phyloP scores from a whole-genome alignment of 2,113 vertebrate species.

The Ascaphus truei region DNA sequence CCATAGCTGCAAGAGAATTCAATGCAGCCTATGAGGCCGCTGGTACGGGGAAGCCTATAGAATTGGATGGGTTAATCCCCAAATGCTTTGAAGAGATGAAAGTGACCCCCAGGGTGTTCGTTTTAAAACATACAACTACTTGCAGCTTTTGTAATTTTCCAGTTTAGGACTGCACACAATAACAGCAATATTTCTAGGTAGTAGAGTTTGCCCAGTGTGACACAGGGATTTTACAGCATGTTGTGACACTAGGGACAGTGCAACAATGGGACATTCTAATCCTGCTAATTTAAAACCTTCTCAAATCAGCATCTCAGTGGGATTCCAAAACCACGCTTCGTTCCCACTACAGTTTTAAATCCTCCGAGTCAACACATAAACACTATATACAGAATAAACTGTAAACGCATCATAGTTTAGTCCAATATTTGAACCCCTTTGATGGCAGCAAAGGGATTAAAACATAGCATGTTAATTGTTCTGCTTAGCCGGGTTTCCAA shows the following conservation, averaged over 20 bases:
- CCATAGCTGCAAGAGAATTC: too few species aligned
- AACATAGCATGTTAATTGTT: too few species aligned
- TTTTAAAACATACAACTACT: conserved; percentile 11
- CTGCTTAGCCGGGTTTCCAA: too few species aligned
- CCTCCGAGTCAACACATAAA: not conserved
- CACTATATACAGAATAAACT: not conserved
- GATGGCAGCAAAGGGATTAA: too few species aligned
- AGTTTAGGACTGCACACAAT: not conserved
- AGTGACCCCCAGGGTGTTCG: conserved; percentile 2
- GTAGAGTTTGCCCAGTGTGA: not conserved
- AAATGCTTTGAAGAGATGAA: conserved; percentile 4
- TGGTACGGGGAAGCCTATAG: not conserved
- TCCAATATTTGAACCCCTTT: too few species aligned
- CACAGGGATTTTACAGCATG: not conserved
- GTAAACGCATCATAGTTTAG: too few species aligned
- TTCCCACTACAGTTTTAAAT: too few species aligned
- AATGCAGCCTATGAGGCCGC: not conserved
- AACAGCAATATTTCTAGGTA: not conserved
- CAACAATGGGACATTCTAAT: conserved; percentile 3
- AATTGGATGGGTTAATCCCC: not conserved
- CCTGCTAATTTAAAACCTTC: not conserved
- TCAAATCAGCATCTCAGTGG: conserved; percentile 11
- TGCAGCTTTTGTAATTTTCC: not conserved
- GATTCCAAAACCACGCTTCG: not conserved
- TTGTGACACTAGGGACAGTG: conserved; percentile 1